A percentile compares a stretch with the other conserved stretches of the same genome.
phyloP scores from a whole-genome alignment of 2,888 invertebrate species.

The Caenorhabditis plicata region DNA sequence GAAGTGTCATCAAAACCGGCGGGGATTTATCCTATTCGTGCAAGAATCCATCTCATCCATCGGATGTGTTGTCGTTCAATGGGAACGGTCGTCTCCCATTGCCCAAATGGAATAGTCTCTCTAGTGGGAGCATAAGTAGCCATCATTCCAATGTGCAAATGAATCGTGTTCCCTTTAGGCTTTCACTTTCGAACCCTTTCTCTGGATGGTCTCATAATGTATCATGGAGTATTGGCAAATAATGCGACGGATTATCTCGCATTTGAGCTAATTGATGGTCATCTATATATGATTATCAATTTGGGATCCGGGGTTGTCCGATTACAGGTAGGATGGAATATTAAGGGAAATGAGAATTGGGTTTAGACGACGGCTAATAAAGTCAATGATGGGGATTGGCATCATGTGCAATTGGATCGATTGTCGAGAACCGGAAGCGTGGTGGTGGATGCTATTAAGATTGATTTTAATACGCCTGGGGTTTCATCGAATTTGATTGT shows the following conservation, averaged over 20 bases:
- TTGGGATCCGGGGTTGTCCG: conserved; percentile 87
- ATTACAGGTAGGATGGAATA: conserved; percentile 71
- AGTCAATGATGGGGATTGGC: conserved; percentile 59
- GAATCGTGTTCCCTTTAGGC: conserved; percentile 31
- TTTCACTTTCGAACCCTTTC: conserved; percentile 86
- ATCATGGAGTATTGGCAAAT: conserved; percentile 71
- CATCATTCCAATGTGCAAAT: neutral
- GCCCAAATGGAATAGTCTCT: conserved; percentile 60
- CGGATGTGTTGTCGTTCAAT: conserved; percentile 60
- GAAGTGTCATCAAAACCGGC: conserved; percentile 47
- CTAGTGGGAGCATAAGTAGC: conserved; percentile 58
- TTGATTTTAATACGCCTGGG: conserved; percentile 64
- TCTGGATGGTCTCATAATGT: conserved; percentile 87
- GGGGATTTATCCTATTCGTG: conserved; percentile 63
- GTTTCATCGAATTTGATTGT: conserved; percentile 62
- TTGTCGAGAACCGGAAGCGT: conserved; percentile 58
- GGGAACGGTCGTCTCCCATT: conserved; percentile 41
- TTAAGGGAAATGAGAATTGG: neutral
- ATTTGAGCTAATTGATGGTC: conserved; percentile 88
- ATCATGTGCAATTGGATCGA: conserved; percentile 58
- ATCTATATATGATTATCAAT: conserved; percentile 87
- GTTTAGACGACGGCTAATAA: conserved; percentile 54
- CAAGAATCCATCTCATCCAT: conserved; percentile 44
- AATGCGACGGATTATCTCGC: conserved; percentile 78
- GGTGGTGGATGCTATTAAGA: conserved; percentile 58